phyloP scores from a whole-genome alignment of 2,797 vertebrate genomes.

The Mycteria americana region DNA sequence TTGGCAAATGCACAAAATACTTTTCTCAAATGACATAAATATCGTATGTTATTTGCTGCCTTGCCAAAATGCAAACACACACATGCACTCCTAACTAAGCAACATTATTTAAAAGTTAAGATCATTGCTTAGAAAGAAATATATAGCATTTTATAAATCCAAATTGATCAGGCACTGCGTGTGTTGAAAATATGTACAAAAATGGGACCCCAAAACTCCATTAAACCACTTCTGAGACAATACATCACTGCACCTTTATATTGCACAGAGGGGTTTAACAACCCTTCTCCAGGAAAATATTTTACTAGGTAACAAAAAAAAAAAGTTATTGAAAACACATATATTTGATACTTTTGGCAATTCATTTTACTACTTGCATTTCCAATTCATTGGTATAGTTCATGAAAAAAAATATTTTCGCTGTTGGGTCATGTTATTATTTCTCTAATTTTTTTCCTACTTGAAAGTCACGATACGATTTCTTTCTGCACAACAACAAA shows the following conservation, averaged over 20 bases:
- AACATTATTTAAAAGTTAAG: conserved; percentile 23
- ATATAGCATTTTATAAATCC: conserved; percentile 11
- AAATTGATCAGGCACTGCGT: conserved; percentile 21
- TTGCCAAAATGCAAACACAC: conserved; percentile 26
- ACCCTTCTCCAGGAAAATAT: conserved; percentile 57
- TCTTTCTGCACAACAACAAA: background rate
- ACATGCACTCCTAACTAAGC: background rate
- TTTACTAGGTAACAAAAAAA: conserved; percentile 55
- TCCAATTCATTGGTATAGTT: conserved; percentile 47
- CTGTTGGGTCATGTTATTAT: conserved; percentile 41
- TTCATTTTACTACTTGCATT: conserved; percentile 60
- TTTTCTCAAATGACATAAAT: conserved; percentile 31
- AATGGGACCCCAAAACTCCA: conserved; percentile 45
- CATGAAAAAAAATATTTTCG: conserved; percentile 48
- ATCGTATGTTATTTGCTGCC: conserved; percentile 20
- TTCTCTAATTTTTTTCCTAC: conserved; percentile 14
- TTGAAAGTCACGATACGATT: background rate
- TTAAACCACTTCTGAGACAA: conserved; percentile 52
- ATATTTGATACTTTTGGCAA: conserved; percentile 59
- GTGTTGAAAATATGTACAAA: conserved; percentile 36
- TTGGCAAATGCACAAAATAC: conserved; percentile 2
- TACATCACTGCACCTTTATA: conserved; percentile 46
- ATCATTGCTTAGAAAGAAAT: background rate
- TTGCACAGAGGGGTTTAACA: conserved; percentile 19
- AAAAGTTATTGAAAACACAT: conserved; percentile 57